These are phyloP conservation scores for Trididemnum clinides DNA, from an alignment of 23 tunicate genomes.

Conservation along the genomic window DNA sequence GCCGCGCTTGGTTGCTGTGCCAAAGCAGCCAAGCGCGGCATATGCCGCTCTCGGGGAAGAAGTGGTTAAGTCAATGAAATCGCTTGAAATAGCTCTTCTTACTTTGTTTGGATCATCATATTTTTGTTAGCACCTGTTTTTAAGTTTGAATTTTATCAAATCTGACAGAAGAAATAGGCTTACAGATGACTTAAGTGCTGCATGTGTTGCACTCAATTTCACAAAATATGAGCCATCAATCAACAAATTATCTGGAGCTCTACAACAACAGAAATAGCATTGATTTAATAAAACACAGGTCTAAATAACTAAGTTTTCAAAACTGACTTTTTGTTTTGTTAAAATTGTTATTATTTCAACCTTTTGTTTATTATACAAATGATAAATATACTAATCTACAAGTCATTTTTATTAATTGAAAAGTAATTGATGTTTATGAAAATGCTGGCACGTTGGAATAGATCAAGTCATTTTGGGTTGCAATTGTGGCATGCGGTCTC, in stretches of 20 bases:
- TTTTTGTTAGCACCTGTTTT: neutral
- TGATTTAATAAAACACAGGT: neutral
- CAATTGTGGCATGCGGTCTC: slow-evolving; percentile 18
- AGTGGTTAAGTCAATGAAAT: no score
- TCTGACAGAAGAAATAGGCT: neutral
- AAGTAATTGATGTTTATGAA: neutral
- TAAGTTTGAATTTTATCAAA: neutral
- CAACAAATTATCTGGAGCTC: neutral
- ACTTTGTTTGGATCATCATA: no score
- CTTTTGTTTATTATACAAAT: neutral
- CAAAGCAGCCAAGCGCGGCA: no score
- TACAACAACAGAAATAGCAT: neutral
- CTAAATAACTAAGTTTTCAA: neutral
- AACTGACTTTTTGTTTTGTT: neutral
- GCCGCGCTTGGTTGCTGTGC: no score
- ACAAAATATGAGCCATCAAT: no score
- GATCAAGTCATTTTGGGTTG: neutral
- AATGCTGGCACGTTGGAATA: neutral
- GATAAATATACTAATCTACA: neutral
- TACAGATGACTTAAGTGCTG: no score
- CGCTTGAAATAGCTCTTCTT: no score
- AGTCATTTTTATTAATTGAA: neutral
- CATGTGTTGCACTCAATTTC: no score
- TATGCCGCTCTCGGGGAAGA: no score
- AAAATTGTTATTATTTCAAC: neutral